phyloP scores from a whole-genome alignment of 2,888 invertebrate species.

The Cerastis leucographa region DNA sequence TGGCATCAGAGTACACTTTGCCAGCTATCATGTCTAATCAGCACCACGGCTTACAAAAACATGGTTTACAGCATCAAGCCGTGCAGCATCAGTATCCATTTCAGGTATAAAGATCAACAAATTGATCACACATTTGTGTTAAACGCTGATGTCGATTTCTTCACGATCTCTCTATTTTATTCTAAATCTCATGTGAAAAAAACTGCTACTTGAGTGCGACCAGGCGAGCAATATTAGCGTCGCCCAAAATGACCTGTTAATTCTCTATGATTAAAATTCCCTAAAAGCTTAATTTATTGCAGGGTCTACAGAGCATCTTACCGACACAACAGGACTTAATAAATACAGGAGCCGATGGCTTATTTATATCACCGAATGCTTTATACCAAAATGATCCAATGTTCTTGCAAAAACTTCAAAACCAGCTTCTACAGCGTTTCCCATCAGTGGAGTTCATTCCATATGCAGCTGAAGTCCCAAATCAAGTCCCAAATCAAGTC shows the following conservation, averaged over 20 bases:
- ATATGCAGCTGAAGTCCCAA: constrained; percentile 78
- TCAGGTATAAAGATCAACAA: constrained; percentile 71
- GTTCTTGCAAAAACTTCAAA: constrained; percentile 86
- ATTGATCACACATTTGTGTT: no score
- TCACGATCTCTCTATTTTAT: no score
- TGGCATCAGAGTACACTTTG: constrained; percentile 84
- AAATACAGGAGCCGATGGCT: constrained; percentile 81
- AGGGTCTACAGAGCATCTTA: constrained; percentile 68
- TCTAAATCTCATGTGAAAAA: not conserved
- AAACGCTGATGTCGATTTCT: no score
- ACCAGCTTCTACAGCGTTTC: constrained; percentile 83
- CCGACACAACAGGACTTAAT: constrained; percentile 82
- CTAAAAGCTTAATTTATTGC: constrained; percentile 27
- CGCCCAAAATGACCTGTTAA: not conserved
- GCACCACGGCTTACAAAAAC: constrained; percentile 81
- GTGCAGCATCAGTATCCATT: constrained; percentile 77
- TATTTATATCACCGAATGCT: constrained; percentile 83
- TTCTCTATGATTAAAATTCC: not conserved
- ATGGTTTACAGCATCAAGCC: constrained; percentile 76
- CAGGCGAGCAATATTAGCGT: not conserved
- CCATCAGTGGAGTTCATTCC: constrained; percentile 86
- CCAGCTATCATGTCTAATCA: constrained; percentile 85
- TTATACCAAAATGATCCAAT: constrained; percentile 90
- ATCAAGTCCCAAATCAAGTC: constrained; percentile 69
- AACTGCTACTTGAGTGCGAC: not conserved